Percentiles rank a stretch among this genome's conserved stretches.
phyloP scores from a whole-genome alignment of 2,797 vertebrate genomes.

The Catamblyrhynchus diadema region DNA sequence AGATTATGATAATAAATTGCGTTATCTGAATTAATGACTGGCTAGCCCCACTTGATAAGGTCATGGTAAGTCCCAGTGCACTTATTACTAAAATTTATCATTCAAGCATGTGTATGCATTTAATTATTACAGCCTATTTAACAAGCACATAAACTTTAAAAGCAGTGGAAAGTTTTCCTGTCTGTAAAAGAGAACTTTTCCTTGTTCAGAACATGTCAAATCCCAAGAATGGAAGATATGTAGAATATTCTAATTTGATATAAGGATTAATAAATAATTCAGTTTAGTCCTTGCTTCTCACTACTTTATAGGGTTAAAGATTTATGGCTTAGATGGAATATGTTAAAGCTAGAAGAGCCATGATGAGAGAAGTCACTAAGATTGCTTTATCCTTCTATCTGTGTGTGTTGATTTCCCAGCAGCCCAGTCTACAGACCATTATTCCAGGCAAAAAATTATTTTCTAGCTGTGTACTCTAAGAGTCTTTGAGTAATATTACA shows the following conservation, averaged over 20 bases:
- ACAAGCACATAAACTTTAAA: conserved; percentile 35
- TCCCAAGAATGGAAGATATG: not conserved
- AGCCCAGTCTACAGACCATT: not conserved
- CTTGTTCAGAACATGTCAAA: not conserved
- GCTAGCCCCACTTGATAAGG: conserved; percentile 66
- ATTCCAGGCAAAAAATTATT: not conserved
- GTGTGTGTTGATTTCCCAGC: not conserved
- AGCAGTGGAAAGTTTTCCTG: not conserved
- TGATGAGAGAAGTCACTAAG: not conserved
- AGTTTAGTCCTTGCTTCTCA: not conserved
- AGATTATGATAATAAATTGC: conserved; percentile 64
- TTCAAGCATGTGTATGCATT: conserved; percentile 42
- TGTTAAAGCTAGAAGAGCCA: not conserved
- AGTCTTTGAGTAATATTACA: not conserved
- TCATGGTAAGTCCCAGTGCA: conserved; percentile 42
- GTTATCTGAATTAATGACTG: conserved; percentile 72
- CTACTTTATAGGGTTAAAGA: not conserved
- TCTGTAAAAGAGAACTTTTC: not conserved
- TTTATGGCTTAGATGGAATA: not conserved
- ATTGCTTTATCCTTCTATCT: not conserved
- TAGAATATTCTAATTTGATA: not conserved
- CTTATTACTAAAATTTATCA: conserved; percentile 58
- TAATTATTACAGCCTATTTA: conserved; percentile 54
- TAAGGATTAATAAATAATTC: not conserved
- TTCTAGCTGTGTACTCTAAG: not conserved